Base-by-base conservation (phyloP, 2,888 invertebrate genomes). In the Cephus pulcher region DNA sequence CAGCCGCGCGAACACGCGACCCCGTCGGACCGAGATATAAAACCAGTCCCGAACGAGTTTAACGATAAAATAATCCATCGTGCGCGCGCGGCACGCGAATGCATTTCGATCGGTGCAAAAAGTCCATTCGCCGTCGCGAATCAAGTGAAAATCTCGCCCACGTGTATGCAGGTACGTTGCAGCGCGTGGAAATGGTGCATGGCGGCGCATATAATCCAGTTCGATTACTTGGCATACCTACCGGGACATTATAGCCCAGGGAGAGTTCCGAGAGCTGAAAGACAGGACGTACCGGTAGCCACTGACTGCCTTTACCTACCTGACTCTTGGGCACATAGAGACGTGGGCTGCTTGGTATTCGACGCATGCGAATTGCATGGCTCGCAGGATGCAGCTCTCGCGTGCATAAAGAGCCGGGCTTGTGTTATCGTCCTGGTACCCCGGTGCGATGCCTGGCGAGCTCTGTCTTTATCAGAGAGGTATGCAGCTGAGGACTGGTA, bases 271-370 rank as follows among this genome's bases (percentile, higher is more conserved):
- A 56, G 56, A 56, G 56, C 56, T 56, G 56, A 56, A 56, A 56
- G 56, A 56, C 56, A 23, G 56, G 56, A 56, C 74, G 33, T 40
- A 35, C 75, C 70, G 80, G 77, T 83, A 80, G 79, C 81, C 76
- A 12, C 81, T 84, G 56, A 56, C 56, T 56, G 56, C 6, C 56
- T 15, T 23, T 56, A 2, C 56, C 56, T 56, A 56, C 56, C 56
- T 56, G 56, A 56, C 56, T 56, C 56, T 56, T 23, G 56, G 56
- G 2, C 6, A 23, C 84, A 84, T 82, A 78, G 80, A 23, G 79
- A 82, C 84, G 86, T 86, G 86, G 86, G 86, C 82, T 83, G 86
- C 75, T 80, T 79, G 86, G 85, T 84, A 85, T 85, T 84, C 83
- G 78, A 80, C 80, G 56, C 56, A 56, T 56, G 56, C 56, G 56